Evolutionary conservation across 2,797 vertebrate genomes (phyloP).

Genomic region (Eupleurogrammus muticus): DNA sequence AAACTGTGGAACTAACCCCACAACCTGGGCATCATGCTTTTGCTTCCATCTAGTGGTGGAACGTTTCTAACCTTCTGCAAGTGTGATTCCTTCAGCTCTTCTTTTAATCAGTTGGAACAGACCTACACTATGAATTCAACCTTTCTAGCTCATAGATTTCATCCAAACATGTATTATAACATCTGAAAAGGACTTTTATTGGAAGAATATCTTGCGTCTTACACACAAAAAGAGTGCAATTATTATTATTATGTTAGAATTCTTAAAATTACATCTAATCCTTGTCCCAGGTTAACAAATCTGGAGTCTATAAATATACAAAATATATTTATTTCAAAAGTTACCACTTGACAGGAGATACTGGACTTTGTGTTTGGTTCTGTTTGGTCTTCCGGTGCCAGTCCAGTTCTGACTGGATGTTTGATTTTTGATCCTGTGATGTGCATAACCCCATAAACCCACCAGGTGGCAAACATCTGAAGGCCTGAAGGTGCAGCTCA

Average conservation of each 20-base stretch:
- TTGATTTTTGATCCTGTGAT: neutral
- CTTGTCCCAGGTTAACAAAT: too few relatives aligned
- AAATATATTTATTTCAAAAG: too few relatives aligned
- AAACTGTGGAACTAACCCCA: neutral
- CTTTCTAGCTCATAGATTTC: neutral
- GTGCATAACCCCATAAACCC: neutral
- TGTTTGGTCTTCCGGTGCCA: neutral
- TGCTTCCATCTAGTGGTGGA: constrained; percentile 67
- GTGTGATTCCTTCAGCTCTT: neutral
- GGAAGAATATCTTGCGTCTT: too few relatives aligned
- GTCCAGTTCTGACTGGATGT: neutral
- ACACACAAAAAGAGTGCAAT: too few relatives aligned
- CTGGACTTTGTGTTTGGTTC: neutral
- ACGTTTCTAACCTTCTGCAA: neutral
- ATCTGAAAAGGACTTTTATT: too few relatives aligned
- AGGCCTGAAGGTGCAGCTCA: neutral
- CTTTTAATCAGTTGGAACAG: neutral
- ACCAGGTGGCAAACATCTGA: neutral
- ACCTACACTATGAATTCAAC: neutral
- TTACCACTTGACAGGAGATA: too few relatives aligned
- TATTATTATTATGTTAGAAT: too few relatives aligned
- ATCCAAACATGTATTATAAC: too few relatives aligned
- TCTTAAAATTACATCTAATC: too few relatives aligned
- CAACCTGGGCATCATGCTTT: neutral
- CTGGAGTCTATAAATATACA: too few relatives aligned